These are phyloP conservation scores for Perognathus longimembris DNA, from an alignment of 2,113 vertebrate species.

Conservation along the genomic window DNA sequence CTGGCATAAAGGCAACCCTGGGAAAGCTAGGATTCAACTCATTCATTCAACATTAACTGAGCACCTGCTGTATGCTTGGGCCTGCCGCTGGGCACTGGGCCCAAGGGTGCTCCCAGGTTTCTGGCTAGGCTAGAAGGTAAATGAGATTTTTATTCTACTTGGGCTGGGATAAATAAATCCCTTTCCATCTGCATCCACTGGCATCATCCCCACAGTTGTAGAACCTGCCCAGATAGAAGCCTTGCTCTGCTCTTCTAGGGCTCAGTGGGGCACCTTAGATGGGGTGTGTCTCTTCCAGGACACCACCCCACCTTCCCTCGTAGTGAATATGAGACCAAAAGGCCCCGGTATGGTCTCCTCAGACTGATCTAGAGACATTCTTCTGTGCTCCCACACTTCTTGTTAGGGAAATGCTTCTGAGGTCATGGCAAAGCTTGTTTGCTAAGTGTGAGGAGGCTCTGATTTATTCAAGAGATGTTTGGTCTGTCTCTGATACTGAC, in stretches of 20 bases:
- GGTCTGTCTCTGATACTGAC: not conserved
- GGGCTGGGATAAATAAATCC: not conserved
- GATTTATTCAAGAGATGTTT: not conserved
- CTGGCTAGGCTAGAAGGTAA: not conserved
- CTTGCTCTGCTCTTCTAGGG: not conserved
- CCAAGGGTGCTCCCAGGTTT: not conserved
- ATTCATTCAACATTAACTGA: not conserved
- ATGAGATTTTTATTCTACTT: not conserved
- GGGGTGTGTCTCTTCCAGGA: not conserved
- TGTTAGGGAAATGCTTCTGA: not conserved
- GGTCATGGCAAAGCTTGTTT: not conserved
- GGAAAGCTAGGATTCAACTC: not conserved
- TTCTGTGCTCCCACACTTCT: not conserved
- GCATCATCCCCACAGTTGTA: not conserved
- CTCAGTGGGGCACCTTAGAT: not conserved
- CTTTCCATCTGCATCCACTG: not conserved
- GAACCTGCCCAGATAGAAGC: not conserved
- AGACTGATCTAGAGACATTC: not conserved
- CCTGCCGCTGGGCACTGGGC: not conserved
- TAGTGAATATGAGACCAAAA: not conserved
- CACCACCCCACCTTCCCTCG: not conserved
- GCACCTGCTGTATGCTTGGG: not conserved
- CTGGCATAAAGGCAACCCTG: not conserved
- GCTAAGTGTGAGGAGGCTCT: not conserved
- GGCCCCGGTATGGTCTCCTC: not conserved